Evolutionary conservation across 2,113 vertebrate genomes (phyloP).

Genomic region (Platycercus adscitus): DNA sequence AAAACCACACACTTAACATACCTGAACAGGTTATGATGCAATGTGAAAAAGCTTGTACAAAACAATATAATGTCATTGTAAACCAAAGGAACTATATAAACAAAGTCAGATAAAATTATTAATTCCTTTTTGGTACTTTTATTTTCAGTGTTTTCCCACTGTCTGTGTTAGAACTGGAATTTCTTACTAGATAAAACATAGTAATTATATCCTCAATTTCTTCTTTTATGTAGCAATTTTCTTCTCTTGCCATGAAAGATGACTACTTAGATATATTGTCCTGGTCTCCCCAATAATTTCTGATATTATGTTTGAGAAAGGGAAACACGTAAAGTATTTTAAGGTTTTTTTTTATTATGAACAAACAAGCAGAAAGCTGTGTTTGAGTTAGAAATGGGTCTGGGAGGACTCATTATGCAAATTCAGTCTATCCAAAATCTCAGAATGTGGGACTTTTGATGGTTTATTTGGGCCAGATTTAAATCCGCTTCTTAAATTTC

Average conservation of each 20-base stretch:
- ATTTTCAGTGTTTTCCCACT: not conserved
- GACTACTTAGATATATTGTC: not conserved
- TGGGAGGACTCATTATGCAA: not conserved
- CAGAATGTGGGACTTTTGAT: not conserved
- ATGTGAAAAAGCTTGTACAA: not conserved
- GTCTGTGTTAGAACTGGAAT: not conserved
- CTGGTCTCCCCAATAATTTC: not conserved
- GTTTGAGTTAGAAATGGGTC: not conserved
- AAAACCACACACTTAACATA: accelerated
- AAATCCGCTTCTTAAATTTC: not conserved
- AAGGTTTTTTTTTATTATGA: not conserved
- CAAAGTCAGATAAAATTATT: not conserved
- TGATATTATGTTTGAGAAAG: not conserved
- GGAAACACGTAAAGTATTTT: not conserved
- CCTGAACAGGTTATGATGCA: not conserved
- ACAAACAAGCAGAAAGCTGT: not conserved
- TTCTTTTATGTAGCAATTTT: not conserved
- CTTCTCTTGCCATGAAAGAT: not conserved
- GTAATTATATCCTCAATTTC: not conserved
- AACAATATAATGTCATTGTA: not conserved
- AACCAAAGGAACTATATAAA: not conserved
- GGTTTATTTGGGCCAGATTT: not conserved
- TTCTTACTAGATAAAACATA: not conserved
- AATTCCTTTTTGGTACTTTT: not conserved
- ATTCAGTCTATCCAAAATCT: not conserved